Base-by-base conservation (phyloP, 2,888 invertebrate species). In the Clusia tigrina region DNA sequence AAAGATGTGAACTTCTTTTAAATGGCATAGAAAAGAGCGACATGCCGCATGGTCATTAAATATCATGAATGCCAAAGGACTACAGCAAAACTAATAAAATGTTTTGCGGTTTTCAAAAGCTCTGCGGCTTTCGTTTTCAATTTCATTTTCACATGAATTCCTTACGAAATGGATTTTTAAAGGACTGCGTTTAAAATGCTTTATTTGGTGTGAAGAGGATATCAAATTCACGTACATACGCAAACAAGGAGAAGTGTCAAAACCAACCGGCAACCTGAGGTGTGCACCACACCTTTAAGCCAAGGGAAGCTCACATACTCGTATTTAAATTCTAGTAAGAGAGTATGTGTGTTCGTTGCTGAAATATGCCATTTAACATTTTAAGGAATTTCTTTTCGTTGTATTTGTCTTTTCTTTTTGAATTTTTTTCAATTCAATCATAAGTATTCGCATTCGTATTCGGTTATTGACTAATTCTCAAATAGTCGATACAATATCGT, bases 61-160 rank as follows among this genome's bases (percentile, higher is more conserved):
- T n/a, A 42, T 10, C 42, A 17, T 42, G 15, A 15, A 17, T 17
- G 42, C 42, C 9, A 42, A 42, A 42, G 42, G 42, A 48, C 22
- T 22, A 48, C 18, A 48, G 15, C 48, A 48, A 18, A 48, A 48
- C 48, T 20, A 48, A 48, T 18, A 3, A 42, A 2, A 42, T 15
- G 42, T 42, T 42, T 42, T 6, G 64, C 54, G 64, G 66, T 64
- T 51, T 62, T 66, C 66, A 15, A 42, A 5, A 22, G 22, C 18
- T 17, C 22, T 17, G 56, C 56, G 42, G 77, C 74, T 73, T 74
- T 73, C 74, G 71, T 58, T 76, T 77, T 74, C 74, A 74, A 62
- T 60, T 60, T 60, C 60, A 54, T 54, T 60, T 60, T 60, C 60
- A 51, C 55, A 26, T 48, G 48, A 60, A 55, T 60, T 60, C 60